phyloP scores from a whole-genome alignment of 2,113 vertebrate genomes.

The Urocynchramus pylzowi region DNA sequence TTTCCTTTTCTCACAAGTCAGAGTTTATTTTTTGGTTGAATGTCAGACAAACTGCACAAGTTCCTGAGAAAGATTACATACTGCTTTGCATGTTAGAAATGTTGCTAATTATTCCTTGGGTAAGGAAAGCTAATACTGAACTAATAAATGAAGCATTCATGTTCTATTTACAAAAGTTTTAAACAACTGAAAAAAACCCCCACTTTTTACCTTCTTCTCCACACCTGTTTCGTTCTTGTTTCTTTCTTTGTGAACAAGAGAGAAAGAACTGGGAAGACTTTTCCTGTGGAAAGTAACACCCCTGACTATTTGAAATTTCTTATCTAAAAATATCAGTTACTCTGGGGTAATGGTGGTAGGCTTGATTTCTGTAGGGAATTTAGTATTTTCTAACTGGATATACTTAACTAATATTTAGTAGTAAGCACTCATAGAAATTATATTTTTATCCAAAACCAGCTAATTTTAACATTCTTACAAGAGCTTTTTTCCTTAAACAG shows the following conservation, averaged over 20 bases:
- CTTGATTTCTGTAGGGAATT: neutral
- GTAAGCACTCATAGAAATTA: neutral
- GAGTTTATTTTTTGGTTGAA: neutral
- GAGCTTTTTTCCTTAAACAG: neutral
- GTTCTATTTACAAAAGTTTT: neutral
- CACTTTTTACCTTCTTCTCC: neutral
- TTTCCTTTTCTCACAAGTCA: neutral
- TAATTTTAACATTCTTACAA: neutral
- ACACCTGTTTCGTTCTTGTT: neutral
- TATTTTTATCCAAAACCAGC: neutral
- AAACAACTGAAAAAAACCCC: neutral
- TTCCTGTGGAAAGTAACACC: neutral
- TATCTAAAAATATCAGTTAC: neutral
- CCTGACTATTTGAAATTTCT: neutral
- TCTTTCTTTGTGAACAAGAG: neutral
- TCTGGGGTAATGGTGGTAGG: neutral
- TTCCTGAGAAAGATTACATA: neutral
- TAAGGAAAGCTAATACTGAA: neutral
- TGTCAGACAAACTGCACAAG: neutral
- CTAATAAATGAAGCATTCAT: neutral
- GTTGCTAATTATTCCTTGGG: neutral
- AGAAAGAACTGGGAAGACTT: neutral
- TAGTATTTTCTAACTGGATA: neutral
- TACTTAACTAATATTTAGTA: neutral
- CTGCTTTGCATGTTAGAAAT: neutral